Conservation (phyloP, 2,888 invertebrate genomes). For the Tipula confusa region DNA sequence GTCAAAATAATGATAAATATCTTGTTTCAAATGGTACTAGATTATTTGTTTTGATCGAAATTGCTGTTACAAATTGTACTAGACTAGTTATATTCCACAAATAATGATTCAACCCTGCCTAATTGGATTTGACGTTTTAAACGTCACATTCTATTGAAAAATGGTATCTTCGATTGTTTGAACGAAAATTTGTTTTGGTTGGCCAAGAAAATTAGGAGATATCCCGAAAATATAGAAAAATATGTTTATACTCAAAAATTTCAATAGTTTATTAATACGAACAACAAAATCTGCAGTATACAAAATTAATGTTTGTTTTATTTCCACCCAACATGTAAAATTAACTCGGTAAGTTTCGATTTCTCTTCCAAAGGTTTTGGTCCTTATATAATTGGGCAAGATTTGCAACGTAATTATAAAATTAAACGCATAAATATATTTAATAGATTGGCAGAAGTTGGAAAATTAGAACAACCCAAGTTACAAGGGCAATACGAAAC, state of each 20-base stretch:
- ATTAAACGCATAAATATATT: neutral
- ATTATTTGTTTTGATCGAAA: neutral
- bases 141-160: neutral
- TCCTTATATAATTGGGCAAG: neutral
- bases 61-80: neutral
- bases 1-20: neutral
- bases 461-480: constrained; percentile 83
- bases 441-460: constrained; percentile 86
- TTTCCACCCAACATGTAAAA: neutral
- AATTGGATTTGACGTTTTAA: neutral
- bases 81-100: neutral
- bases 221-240: neutral
- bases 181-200: neutral
- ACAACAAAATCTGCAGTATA: neutral
- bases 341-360: constrained; percentile 13
- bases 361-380: neutral
- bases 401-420: neutral
- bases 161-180: neutral
- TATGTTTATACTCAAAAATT: constrained; percentile 20
- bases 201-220: neutral
- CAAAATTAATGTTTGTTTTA: neutral
- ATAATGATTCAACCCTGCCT: neutral
- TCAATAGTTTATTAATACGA: neutral
- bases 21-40: neutral
- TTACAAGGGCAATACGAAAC: constrained; percentile 86